Conservation (phyloP, 2,113 vertebrate genomes). For the Nothoprocta perdicaria region DNA sequence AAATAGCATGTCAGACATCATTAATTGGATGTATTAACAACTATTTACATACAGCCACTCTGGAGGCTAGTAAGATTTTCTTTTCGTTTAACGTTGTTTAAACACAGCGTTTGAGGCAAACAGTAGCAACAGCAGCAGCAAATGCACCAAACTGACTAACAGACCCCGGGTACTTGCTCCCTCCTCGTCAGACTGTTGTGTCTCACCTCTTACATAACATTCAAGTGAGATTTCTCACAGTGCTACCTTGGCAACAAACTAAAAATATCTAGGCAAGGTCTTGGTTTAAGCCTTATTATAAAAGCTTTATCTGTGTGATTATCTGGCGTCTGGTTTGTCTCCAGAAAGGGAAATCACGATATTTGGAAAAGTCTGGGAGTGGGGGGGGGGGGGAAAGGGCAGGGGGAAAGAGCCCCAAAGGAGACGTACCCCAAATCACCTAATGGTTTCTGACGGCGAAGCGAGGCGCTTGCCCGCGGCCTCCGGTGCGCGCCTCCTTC, state of each 20-base stretch:
- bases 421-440: constrained; percentile 35
- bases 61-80: constrained; percentile 76
- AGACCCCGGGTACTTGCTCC: constrained; percentile 61
- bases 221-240: constrained; percentile 84
- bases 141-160: constrained; percentile 84
- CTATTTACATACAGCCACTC: constrained; percentile 92
- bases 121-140: constrained; percentile 85
- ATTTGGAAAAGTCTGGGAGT: constrained; percentile 49
- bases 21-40: constrained; percentile 91
- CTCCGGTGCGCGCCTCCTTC: not conserved
- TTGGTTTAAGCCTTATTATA: constrained; percentile 81
- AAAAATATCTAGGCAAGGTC: constrained; percentile 86
- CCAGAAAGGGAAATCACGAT: constrained; percentile 73
- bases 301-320: constrained; percentile 80
- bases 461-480: not conserved
- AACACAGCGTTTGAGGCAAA: constrained; percentile 89
- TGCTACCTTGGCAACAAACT: constrained; percentile 88
- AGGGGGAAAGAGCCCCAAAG: constrained; percentile 27
- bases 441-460: constrained; percentile 18
- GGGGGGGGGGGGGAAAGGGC: not conserved
- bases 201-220: constrained; percentile 86
- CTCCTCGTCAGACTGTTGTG: constrained; percentile 77
- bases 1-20: constrained; percentile 91
- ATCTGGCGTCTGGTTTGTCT: constrained; percentile 78
- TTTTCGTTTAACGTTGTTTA: constrained; percentile 81